Evolutionary conservation across 1,140 invertebrate genomes (phyloP).

Genomic region (Aricia agestis): DNA sequence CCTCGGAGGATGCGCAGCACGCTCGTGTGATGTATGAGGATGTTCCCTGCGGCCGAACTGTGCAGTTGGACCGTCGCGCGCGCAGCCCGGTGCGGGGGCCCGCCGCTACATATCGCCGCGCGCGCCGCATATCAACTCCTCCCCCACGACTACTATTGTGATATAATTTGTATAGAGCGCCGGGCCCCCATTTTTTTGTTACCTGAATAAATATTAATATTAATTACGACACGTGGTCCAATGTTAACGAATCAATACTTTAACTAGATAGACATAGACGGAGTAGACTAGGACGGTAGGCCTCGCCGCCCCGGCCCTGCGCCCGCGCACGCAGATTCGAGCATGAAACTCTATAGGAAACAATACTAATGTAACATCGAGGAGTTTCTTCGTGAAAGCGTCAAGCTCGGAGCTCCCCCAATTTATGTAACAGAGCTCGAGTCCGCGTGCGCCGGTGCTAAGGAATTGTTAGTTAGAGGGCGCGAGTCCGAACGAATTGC

Average conservation of each 20-base stretch:
- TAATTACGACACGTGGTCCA: constrained; percentile 74
- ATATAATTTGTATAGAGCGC: constrained; percentile 36
- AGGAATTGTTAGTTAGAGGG: constrained; percentile 28
- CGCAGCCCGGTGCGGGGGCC: constrained; percentile 46
- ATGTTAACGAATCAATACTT: constrained; percentile 73
- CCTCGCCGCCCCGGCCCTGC: constrained; percentile 6
- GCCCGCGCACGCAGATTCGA: too few relatives aligned
- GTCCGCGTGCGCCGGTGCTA: not conserved
- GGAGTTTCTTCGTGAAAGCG: too few relatives aligned
- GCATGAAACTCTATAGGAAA: not conserved
- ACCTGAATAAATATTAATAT: constrained; percentile 74
- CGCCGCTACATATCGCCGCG: not conserved
- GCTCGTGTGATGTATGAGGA: constrained; percentile 12
- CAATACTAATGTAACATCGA: constrained; percentile 38
- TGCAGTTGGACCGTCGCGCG: too few relatives aligned
- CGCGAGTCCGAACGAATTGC: constrained; percentile 28
- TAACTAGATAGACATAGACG: constrained; percentile 59
- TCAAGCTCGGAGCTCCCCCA: too few relatives aligned
- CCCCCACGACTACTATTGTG: constrained; percentile 23
- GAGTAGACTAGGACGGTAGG: constrained; percentile 48
- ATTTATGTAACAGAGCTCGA: too few relatives aligned
- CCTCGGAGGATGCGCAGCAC: too few relatives aligned
- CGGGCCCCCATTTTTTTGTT: constrained; percentile 70
- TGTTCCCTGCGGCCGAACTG: too few relatives aligned
- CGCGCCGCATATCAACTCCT: too few relatives aligned